These are phyloP conservation scores for Heliconius hortense DNA, from an alignment of 2,888 invertebrate genomes.

Conservation along the genomic window DNA sequence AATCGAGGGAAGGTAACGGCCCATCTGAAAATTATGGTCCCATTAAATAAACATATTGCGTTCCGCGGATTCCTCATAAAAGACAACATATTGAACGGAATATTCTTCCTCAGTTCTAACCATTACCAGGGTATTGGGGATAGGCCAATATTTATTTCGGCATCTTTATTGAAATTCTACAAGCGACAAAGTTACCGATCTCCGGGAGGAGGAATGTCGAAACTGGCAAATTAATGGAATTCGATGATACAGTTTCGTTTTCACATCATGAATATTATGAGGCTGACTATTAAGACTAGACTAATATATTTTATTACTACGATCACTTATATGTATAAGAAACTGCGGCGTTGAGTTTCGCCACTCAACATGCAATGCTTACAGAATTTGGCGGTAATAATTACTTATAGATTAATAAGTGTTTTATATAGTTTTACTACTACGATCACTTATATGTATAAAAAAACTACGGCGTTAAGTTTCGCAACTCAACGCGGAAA, in stretches of 20 bases:
- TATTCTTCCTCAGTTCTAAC: constrained; percentile 55
- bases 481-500: too few species aligned
- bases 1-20: constrained; percentile 48
- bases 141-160: constrained; percentile 65
- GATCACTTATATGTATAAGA: too few species aligned
- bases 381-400: too few species aligned
- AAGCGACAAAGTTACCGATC: constrained; percentile 62
- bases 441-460: too few species aligned
- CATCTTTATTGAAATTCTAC: constrained; percentile 77
- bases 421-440: too few species aligned
- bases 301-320: background rate
- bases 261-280: background rate
- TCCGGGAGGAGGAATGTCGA: constrained; percentile 49
- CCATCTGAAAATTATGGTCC: constrained; percentile 56
- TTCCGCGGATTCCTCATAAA: constrained; percentile 70
- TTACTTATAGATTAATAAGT: background rate
- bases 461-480: too few species aligned
- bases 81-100: constrained; percentile 60
- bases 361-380: too few species aligned
- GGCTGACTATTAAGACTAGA: too few species aligned
- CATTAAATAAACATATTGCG: constrained; percentile 71
- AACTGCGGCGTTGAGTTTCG: too few species aligned
- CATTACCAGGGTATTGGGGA: constrained; percentile 55
- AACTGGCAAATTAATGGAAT: constrained; percentile 43
- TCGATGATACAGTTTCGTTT: constrained; percentile 6